These are phyloP conservation scores for Nineta flava DNA, from an alignment of 2,888 invertebrate genomes.

Conservation along the genomic window DNA sequence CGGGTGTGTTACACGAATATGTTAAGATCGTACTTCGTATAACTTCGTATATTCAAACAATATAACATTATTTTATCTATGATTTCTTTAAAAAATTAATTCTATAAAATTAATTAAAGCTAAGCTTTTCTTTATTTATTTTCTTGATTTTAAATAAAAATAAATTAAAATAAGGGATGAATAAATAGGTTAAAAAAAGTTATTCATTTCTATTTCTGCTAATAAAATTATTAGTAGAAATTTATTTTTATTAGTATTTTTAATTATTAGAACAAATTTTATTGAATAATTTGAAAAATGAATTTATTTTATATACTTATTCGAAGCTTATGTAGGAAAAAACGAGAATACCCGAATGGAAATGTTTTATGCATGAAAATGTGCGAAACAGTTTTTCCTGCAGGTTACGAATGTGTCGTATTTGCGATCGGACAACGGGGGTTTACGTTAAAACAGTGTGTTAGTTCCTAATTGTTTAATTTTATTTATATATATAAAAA, in stretches of 20 bases:
- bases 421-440: slow-evolving; percentile 4
- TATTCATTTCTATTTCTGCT: too few relatives aligned
- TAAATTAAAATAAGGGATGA: too few relatives aligned
- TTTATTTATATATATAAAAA: background rate
- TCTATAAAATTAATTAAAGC: too few relatives aligned
- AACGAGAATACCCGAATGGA: background rate
- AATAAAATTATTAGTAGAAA: too few relatives aligned
- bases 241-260: background rate
- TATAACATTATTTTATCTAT: too few relatives aligned
- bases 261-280: background rate
- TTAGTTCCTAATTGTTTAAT: background rate
- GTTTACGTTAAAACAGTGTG: slow-evolving; percentile 2
- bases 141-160: too few relatives aligned
- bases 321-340: background rate
- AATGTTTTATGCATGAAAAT: background rate
- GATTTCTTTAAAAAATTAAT: too few relatives aligned
- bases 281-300: background rate
- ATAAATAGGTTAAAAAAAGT: too few relatives aligned
- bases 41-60: too few relatives aligned
- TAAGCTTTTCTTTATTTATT: too few relatives aligned
- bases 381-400: slow-evolving; percentile 4
- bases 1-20: slow-evolving; percentile 1
- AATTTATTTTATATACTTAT: background rate
- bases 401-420: slow-evolving; percentile 7
- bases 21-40: background rate